These are phyloP conservation scores for Lycaon pictus DNA, from an alignment of 2,113 vertebrate species.

Conservation along the genomic window DNA sequence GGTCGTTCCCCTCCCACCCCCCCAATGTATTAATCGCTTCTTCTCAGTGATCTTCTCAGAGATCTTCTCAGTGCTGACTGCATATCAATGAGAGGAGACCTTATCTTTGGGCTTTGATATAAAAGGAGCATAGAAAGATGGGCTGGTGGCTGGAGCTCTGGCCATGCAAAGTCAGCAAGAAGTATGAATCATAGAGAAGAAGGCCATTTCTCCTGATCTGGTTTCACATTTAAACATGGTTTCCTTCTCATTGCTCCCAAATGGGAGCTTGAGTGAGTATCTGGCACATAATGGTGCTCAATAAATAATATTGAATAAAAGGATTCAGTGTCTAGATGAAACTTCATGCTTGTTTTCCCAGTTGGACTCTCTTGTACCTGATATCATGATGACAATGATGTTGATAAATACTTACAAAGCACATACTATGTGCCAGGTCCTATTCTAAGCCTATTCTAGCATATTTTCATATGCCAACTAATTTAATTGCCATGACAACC, in stretches of 20 bases:
- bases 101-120: slow-evolving; percentile 13
- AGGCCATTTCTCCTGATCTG: background rate
- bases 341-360: background rate
- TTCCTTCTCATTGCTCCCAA: slow-evolving; percentile 18
- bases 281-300: background rate
- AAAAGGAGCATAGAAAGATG: background rate
- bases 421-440: background rate
- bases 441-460: background rate
- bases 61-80: background rate
- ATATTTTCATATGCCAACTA: background rate
- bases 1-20: background rate
- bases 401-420: background rate
- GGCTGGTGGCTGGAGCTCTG: background rate
- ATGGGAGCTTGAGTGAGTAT: background rate
- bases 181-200: background rate
- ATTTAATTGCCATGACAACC: slow-evolving; percentile 36
- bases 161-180: background rate
- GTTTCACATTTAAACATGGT: slow-evolving; percentile 36
- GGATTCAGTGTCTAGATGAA: slow-evolving; percentile 35
- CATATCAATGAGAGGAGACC: slow-evolving; percentile 17
- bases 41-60: background rate
- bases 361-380: background rate
- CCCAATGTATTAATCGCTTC: background rate
- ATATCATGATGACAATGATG: background rate
- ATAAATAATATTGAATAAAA: slow-evolving; percentile 41